phyloP scores from a whole-genome alignment of 2,797 vertebrate species.

The Artibeus lituratus region DNA sequence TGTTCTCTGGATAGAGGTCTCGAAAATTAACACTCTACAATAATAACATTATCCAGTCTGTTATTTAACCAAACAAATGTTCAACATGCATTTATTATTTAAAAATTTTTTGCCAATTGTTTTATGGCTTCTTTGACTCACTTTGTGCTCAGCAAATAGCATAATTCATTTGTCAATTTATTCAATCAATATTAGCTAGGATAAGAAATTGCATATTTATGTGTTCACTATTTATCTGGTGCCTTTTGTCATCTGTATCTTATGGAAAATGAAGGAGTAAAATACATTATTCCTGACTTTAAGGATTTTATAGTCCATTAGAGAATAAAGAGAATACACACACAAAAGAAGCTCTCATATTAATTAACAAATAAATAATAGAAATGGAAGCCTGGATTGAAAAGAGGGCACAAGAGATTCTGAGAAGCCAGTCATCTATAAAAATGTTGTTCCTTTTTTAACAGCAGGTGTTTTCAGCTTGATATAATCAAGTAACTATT shows the following conservation, averaged over 20 bases:
- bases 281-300: not conserved
- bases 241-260: not conserved
- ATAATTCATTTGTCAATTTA: not conserved
- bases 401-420: not conserved
- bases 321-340: not conserved
- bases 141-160: not conserved
- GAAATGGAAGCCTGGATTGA: not conserved
- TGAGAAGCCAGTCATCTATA: not conserved
- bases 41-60: not conserved
- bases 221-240: not conserved
- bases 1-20: not conserved
- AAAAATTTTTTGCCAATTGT: not conserved
- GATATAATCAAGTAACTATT: not conserved
- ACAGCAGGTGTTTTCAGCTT: not conserved
- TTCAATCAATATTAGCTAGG: not conserved
- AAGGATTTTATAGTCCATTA: not conserved
- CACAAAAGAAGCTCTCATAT: not conserved
- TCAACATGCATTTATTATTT: not conserved
- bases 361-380: not conserved
- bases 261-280: not conserved
- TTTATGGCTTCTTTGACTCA: not conserved
- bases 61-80: not conserved
- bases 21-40: not conserved
- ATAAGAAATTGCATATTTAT: not conserved
- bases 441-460: not conserved